These are phyloP conservation scores for Cyrtonyx montezumae DNA, from an alignment of 2,113 vertebrate species.

Conservation along the genomic window DNA sequence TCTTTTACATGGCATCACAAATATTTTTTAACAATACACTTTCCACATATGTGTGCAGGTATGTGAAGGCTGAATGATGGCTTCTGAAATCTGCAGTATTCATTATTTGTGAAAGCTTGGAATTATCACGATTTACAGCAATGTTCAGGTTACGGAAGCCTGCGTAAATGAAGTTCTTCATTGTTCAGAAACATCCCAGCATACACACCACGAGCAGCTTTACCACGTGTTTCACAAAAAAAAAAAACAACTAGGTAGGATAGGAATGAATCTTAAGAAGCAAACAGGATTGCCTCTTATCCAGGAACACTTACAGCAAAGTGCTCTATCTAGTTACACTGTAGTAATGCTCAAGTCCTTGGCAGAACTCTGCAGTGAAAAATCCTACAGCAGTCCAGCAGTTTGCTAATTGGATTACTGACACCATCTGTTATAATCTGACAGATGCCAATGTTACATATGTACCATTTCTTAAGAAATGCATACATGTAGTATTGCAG, in stretches of 20 bases:
- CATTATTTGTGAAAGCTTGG: background rate
- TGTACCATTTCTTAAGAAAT: background rate
- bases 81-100: background rate
- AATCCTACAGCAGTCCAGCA: fast-evolving
- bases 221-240: background rate
- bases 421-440: background rate
- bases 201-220: background rate
- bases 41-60: background rate
- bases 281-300: background rate
- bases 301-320: background rate
- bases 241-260: background rate
- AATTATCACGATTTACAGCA: background rate
- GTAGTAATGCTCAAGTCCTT: background rate
- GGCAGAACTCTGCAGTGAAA: background rate
- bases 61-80: background rate
- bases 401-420: background rate
- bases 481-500: background rate
- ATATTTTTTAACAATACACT: background rate
- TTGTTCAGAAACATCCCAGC: background rate
- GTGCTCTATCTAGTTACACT: background rate
- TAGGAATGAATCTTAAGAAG: background rate
- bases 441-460: background rate
- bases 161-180: background rate
- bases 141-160: background rate
- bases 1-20: background rate